A percentile compares a stretch with the other conserved stretches of the same genome.
Evolutionary conservation across 2,888 invertebrate genomes (phyloP).

Genomic region (Gnatocerus cornutus): DNA sequence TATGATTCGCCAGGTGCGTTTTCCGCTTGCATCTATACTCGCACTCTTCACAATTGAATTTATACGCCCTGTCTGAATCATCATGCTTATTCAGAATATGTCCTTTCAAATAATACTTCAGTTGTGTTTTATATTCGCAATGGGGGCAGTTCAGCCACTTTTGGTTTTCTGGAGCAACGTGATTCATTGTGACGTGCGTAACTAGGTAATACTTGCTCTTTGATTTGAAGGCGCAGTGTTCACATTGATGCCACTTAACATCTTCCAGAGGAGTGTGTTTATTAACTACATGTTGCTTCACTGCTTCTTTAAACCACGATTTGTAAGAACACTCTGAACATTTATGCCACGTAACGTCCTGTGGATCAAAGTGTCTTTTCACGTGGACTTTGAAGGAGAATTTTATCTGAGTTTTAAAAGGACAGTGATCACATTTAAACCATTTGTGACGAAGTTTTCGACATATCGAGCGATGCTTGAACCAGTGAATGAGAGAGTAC

Average conservation of each 20-base stretch:
- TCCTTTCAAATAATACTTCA: neutral
- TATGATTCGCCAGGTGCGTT: neutral
- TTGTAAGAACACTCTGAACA: neutral
- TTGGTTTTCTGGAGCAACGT: neutral
- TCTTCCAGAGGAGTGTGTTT: neutral
- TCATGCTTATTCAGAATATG: slow-evolving; percentile 4
- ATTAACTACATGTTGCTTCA: neutral
- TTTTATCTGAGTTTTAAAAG: neutral
- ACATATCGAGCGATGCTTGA: no score
- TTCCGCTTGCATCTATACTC: neutral
- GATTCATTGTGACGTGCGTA: neutral
- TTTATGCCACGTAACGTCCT: neutral
- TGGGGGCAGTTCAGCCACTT: neutral
- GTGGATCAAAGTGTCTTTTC: neutral
- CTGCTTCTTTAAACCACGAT: neutral
- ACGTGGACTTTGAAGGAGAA: neutral
- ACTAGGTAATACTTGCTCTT: neutral
- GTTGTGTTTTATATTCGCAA: neutral
- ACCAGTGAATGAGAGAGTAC: no score
- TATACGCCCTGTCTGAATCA: neutral
- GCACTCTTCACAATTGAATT: slow-evolving; percentile 1
- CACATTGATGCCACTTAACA: slow-evolving; percentile 1
- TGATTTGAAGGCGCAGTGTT: neutral
- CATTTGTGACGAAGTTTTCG: neutral
- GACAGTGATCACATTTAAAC: neutral